phyloP scores from a whole-genome alignment of 2,888 invertebrate genomes.

The Ceramica pisi region DNA sequence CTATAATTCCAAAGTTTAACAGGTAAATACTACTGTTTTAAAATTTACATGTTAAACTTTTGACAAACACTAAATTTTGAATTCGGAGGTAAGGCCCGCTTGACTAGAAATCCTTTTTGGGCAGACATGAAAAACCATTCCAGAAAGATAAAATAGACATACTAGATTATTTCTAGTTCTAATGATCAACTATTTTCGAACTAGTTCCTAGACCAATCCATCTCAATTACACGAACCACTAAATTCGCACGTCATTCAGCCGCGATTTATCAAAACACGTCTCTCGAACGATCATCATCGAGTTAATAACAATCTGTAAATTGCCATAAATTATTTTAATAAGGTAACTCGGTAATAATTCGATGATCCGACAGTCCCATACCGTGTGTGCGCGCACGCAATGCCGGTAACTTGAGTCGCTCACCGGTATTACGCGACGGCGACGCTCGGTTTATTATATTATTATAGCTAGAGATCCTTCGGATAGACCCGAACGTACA shows the following conservation, averaged over 20 bases:
- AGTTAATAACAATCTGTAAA: constrained; percentile 72
- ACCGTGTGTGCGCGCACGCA: constrained; percentile 73
- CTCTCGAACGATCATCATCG: constrained; percentile 50
- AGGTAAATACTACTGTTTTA: too few species aligned
- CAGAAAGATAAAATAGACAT: not conserved
- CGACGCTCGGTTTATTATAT: constrained; percentile 78
- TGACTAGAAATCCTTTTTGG: not conserved
- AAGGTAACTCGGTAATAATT: constrained; percentile 74
- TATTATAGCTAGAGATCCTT: constrained; percentile 58
- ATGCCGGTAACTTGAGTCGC: constrained; percentile 77
- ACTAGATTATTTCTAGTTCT: not conserved
- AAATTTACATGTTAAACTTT: too few species aligned
- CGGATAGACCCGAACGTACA: constrained; percentile 18
- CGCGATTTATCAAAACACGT: constrained; percentile 58
- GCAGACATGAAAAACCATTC: not conserved
- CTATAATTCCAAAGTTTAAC: too few species aligned
- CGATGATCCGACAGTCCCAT: constrained; percentile 73
- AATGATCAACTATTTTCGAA: constrained; percentile 20
- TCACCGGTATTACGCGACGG: constrained; percentile 85
- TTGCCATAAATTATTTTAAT: constrained; percentile 79
- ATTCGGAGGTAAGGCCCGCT: too few species aligned
- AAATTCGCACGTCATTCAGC: constrained; percentile 57
- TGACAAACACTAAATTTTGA: too few species aligned
- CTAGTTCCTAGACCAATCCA: constrained; percentile 42
- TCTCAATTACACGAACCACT: constrained; percentile 48